These are phyloP conservation scores for Drosophila ustulata DNA, from an alignment of 2,888 invertebrate genomes.

Conservation along the genomic window DNA sequence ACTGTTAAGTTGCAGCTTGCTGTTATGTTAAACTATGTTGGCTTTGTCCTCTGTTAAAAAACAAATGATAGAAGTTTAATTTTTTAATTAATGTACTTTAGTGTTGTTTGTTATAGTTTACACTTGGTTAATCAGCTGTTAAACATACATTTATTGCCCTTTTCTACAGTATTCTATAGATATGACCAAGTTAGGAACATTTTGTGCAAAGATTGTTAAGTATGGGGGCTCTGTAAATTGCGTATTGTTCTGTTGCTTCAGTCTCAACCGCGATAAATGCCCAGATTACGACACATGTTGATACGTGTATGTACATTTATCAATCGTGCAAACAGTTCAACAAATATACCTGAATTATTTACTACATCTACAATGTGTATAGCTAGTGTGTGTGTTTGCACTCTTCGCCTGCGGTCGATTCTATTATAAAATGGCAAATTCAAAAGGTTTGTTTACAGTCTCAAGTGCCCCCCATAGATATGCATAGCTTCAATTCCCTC, in stretches of 20 bases:
- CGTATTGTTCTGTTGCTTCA: conserved; percentile 10
- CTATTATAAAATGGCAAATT: conserved; percentile 12
- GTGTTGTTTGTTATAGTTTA: too few species aligned
- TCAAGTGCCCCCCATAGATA: conserved; percentile 18
- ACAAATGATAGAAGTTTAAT: too few species aligned
- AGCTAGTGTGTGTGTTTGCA: conserved; percentile 4
- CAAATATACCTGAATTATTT: conserved; percentile 10
- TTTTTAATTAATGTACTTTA: too few species aligned
- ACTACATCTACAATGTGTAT: background rate
- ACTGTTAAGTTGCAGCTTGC: background rate
- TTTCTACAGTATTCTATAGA: background rate
- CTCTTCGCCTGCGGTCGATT: conserved; percentile 3
- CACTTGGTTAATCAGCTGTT: too few species aligned
- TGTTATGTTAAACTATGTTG: too few species aligned
- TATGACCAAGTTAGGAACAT: background rate
- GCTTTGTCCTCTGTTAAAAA: too few species aligned
- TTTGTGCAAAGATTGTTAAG: conserved; percentile 17
- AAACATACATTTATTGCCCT: background rate
- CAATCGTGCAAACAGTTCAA: conserved; percentile 13
- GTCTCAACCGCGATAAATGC: conserved; percentile 24
- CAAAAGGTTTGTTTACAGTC: conserved; percentile 27
- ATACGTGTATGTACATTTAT: too few species aligned
- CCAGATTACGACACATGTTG: conserved; percentile 20
- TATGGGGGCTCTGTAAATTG: conserved; percentile 13
- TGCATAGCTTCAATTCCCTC: background rate